A percentile compares a stretch with the other conserved stretches of the same genome.
phyloP scores from a whole-genome alignment of 1,140 invertebrate genomes.

The Caenorhabditis inopinata region DNA sequence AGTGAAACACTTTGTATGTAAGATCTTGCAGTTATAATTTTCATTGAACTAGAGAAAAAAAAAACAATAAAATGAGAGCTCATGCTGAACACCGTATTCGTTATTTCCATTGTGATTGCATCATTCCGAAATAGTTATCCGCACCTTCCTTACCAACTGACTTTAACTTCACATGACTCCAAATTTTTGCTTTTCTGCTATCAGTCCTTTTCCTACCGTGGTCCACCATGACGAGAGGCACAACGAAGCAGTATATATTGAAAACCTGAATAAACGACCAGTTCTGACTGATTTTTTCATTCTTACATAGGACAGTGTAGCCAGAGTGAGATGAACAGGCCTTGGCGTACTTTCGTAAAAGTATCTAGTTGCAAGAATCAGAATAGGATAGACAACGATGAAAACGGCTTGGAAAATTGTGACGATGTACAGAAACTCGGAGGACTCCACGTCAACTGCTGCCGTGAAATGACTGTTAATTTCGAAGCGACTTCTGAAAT shows the following conservation, averaged over 20 bases:
- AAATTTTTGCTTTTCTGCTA: not conserved
- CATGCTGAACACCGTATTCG: too few species aligned
- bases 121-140: slow-evolving; percentile 21
- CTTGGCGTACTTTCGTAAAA: not conserved
- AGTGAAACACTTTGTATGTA: too few species aligned
- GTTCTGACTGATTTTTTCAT: too few species aligned
- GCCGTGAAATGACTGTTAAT: slow-evolving; percentile 10
- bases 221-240: not conserved
- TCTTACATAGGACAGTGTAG: not conserved
- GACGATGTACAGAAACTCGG: not conserved
- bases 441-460: not conserved
- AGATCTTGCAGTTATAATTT: too few species aligned
- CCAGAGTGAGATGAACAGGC: not conserved
- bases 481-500: slow-evolving; percentile 12
- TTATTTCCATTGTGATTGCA: slow-evolving; percentile 7
- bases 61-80: too few species aligned
- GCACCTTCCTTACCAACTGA: not conserved
- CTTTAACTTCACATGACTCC: not conserved
- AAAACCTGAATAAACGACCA: slow-evolving; percentile 18
- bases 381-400: not conserved
- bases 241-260: not conserved
- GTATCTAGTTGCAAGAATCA: not conserved
- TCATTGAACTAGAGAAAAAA: too few species aligned
- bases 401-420: not conserved
- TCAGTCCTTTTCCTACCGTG: not conserved